phyloP scores from a whole-genome alignment of 2,797 vertebrate species.

The Acipenser oxyrinchus region DNA sequence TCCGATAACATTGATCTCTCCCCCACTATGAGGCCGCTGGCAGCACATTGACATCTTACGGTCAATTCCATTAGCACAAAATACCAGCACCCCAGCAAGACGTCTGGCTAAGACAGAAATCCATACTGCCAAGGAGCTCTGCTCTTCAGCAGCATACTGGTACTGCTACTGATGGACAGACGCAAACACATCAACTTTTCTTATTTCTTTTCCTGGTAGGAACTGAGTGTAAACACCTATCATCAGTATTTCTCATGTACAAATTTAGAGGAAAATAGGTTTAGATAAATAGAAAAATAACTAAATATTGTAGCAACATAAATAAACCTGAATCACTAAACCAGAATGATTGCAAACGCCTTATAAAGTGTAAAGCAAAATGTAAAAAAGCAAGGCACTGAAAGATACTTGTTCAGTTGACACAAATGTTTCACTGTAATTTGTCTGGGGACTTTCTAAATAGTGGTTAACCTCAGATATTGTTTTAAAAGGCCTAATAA shows the following conservation, averaged over 20 bases:
- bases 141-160: background rate
- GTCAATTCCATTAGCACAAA: slow-evolving; percentile 10
- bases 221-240: no score
- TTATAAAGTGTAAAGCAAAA: no score
- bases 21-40: background rate
- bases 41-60: background rate
- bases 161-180: slow-evolving; percentile 4
- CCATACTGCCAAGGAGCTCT: background rate
- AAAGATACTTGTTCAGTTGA: no score
- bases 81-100: background rate
- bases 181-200: background rate
- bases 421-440: no score
- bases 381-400: no score
- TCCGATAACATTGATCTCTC: background rate
- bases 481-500: no score
- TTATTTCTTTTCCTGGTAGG: background rate
- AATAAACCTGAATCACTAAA: background rate
- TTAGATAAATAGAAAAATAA: background rate
- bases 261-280: background rate
- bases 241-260: no score
- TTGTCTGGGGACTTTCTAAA: no score
- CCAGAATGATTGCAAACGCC: background rate
- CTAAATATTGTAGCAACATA: background rate
- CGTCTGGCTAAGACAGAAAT: background rate
- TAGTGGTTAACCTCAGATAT: no score